These are phyloP conservation scores for Diploscapter pachys DNA, from an alignment of 1,140 invertebrate species.

Conservation along the genomic window DNA sequence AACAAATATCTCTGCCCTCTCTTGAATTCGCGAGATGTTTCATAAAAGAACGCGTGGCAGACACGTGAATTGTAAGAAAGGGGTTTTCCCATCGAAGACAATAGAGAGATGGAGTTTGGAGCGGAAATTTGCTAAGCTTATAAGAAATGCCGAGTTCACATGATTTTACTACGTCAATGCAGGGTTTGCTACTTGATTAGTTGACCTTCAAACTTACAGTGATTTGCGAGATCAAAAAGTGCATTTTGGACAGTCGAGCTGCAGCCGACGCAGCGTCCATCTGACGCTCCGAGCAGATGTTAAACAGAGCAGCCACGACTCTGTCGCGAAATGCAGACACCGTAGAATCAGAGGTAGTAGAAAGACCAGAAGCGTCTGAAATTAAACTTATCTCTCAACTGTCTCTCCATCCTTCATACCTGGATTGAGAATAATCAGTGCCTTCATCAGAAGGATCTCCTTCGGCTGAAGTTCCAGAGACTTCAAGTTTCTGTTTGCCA, in stretches of 20 bases:
- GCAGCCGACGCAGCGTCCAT: conserved; percentile 31
- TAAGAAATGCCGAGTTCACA: no score
- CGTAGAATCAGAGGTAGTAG: conserved; percentile 32
- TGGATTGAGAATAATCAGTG: conserved; percentile 42
- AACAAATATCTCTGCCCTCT: not conserved
- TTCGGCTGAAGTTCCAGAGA: conserved; percentile 36
- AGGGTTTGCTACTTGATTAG: no score
- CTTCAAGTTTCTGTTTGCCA: conserved; percentile 35
- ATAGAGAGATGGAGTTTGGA: no score
- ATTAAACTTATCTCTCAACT: conserved; percentile 7
- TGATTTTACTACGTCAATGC: no score
- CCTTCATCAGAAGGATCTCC: conserved; percentile 45
- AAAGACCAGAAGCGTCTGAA: conserved; percentile 35
- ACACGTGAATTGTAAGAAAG: no score
- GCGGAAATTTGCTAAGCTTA: no score
- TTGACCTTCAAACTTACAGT: conserved; percentile 28
- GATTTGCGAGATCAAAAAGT: conserved; percentile 50
- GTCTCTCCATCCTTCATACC: conserved; percentile 20
- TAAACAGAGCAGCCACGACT: conserved; percentile 47
- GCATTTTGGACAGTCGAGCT: conserved; percentile 45
- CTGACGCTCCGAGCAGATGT: conserved; percentile 29
- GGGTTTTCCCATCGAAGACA: no score
- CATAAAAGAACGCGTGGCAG: no score
- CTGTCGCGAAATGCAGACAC: conserved; percentile 44
- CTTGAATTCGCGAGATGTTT: not conserved